Percentiles rank a stretch among this genome's conserved stretches.
Evolutionary conservation across 2,888 invertebrate genomes (phyloP).

Genomic region (Osedax fenrisi): DNA sequence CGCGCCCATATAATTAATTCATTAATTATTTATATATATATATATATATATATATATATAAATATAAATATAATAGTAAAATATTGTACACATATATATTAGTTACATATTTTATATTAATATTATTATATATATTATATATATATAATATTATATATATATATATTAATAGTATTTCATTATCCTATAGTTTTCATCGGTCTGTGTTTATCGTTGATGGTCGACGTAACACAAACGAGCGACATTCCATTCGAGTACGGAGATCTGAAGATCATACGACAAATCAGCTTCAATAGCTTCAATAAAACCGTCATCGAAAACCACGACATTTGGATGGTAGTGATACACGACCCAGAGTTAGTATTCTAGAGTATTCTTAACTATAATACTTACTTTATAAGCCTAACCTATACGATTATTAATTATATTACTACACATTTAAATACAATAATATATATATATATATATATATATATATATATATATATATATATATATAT

Average conservation of each 20-base stretch:
- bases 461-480: not conserved
- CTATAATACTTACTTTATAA: not conserved
- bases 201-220: too few relatives aligned
- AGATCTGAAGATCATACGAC: not conserved
- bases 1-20: too few relatives aligned
- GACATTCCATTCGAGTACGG: not conserved
- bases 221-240: too few relatives aligned
- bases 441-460: not conserved
- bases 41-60: too few relatives aligned
- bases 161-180: too few relatives aligned
- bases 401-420: not conserved
- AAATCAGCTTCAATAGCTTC: not conserved
- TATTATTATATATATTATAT: too few relatives aligned
- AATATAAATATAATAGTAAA: too few relatives aligned
- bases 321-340: not conserved
- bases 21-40: too few relatives aligned
- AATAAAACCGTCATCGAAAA: not conserved
- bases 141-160: too few relatives aligned
- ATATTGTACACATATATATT: too few relatives aligned
- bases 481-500: not conserved
- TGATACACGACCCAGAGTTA: not conserved
- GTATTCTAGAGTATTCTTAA: not conserved
- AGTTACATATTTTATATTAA: too few relatives aligned
- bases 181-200: too few relatives aligned
- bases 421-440: not conserved